phyloP scores from a whole-genome alignment of 1,140 invertebrate genomes.

The Platyscapa corneri region DNA sequence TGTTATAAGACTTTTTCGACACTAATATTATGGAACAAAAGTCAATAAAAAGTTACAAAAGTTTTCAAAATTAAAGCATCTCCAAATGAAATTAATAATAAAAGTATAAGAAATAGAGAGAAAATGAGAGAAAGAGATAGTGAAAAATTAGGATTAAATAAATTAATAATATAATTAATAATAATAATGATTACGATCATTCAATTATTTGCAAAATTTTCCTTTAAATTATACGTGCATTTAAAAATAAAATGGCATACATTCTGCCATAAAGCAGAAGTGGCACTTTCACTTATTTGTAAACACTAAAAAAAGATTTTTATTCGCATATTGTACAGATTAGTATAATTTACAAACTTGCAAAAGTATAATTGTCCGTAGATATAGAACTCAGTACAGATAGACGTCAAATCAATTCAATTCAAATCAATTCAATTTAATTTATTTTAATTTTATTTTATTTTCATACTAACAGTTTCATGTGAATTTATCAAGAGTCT shows the following conservation, averaged over 20 bases:
- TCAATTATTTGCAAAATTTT: no score
- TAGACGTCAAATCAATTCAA: not conserved
- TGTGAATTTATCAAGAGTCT: not conserved
- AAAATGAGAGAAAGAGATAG: not conserved
- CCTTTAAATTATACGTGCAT: not conserved
- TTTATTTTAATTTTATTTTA: no score
- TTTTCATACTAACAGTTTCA: not conserved
- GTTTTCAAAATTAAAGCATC: not conserved
- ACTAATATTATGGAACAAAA: not conserved
- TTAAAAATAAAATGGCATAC: not conserved
- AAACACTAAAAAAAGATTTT: not conserved
- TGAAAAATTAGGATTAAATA: not conserved
- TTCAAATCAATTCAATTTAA: no score
- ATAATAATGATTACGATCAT: no score
- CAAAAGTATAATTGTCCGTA: not conserved
- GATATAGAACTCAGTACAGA: not conserved
- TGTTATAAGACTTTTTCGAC: not conserved
- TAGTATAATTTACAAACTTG: not conserved
- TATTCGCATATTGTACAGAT: not conserved
- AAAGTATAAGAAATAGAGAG: not conserved
- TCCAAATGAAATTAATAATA: not conserved
- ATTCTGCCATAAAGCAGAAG: not conserved
- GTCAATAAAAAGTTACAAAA: not conserved
- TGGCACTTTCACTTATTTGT: no score
- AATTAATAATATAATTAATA: no score